Evolutionary conservation across 2,888 invertebrate genomes (phyloP).

Genomic region (Reticulitermes lucifugus): DNA sequence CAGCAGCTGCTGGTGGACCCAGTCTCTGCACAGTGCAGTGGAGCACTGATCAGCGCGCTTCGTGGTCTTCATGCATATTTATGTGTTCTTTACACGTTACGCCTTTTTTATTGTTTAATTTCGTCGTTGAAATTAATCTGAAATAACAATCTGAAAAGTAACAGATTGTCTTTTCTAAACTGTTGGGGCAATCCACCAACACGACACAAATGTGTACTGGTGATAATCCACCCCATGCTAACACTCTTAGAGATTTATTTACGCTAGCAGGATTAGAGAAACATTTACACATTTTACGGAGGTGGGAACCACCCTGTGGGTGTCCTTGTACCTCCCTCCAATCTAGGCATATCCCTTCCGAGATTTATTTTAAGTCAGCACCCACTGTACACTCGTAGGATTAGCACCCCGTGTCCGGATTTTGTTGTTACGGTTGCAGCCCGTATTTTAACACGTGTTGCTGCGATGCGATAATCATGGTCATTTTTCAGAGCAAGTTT

Average conservation of each 20-base stretch:
- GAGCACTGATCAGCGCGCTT: background rate
- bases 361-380: slow-evolving; percentile 28
- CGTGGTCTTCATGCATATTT: background rate
- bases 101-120: background rate
- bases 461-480: background rate
- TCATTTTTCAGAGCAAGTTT: slow-evolving; percentile 3
- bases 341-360: background rate
- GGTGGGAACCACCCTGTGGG: background rate
- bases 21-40: background rate
- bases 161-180: background rate
- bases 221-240: background rate
- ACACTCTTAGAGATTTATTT: background rate
- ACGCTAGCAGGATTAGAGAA: slow-evolving; percentile 28
- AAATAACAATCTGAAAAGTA: background rate
- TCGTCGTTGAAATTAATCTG: background rate
- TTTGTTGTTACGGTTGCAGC: background rate
- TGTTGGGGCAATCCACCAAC: background rate
- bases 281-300: slow-evolving; percentile 31
- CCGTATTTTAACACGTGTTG: background rate
- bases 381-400: background rate
- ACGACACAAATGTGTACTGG: background rate
- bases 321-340: background rate
- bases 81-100: background rate
- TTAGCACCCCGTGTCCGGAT: background rate
- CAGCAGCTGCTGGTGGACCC: background rate